Evolutionary conservation across 2,113 vertebrate genomes (phyloP).

Genomic region (Festucalex cinctus): DNA sequence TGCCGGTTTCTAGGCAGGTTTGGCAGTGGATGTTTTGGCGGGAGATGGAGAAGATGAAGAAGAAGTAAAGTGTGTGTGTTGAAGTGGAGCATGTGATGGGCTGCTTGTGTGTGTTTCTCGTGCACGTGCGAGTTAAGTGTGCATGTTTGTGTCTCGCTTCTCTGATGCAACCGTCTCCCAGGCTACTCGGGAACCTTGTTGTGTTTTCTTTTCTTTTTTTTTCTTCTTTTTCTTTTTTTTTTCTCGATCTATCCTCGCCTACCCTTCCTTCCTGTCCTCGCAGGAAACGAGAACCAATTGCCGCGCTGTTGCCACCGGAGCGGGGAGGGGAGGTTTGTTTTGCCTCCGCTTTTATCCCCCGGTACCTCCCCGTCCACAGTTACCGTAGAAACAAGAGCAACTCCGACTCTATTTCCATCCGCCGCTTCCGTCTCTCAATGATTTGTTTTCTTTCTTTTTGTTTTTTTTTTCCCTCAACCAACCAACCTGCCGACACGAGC

Average conservation of each 20-base stretch:
- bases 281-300: constrained; percentile 79
- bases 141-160: constrained; percentile 65
- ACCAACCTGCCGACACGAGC: constrained; percentile 58
- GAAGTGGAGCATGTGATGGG: constrained; percentile 77
- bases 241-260: constrained; percentile 42
- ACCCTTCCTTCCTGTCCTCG: constrained; percentile 64
- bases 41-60: constrained; percentile 54
- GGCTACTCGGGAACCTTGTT: constrained; percentile 73
- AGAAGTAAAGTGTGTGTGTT: constrained; percentile 44
- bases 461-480: constrained; percentile 57
- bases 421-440: constrained; percentile 66
- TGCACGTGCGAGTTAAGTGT: constrained; percentile 26
- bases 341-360: constrained; percentile 72
- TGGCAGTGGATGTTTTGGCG: constrained; percentile 76
- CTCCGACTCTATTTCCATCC: constrained; percentile 80
- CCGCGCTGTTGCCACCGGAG: constrained; percentile 79
- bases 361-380: constrained; percentile 77
- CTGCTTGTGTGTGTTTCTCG: constrained; percentile 27
- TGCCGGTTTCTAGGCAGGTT: constrained; percentile 77
- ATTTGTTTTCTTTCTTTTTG: constrained; percentile 56
- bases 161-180: constrained; percentile 79
- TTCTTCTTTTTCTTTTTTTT: constrained; percentile 41
- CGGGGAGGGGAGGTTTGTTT: constrained; percentile 76
- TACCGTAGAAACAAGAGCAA: constrained; percentile 83
- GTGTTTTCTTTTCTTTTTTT: constrained; percentile 59